Evolutionary conservation across 2,797 vertebrate species (phyloP).

Genomic region (Spea hammondii): DNA sequence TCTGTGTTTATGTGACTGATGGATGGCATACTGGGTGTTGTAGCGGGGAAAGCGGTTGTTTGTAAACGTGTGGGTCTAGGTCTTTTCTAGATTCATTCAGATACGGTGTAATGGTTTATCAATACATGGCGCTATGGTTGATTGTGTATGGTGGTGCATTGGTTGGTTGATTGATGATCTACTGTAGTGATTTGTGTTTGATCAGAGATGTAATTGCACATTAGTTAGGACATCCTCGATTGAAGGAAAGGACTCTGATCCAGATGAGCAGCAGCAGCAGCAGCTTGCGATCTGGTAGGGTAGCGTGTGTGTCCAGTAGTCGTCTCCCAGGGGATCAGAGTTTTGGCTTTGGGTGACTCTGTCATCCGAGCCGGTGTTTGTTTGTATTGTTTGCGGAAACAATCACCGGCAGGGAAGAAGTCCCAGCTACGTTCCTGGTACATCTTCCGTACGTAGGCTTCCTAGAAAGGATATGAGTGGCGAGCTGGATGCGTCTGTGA

Average conservation of each 20-base stretch:
- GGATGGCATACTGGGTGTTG: not conserved
- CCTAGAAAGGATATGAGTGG: no score
- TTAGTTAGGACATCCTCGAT: constrained; percentile 19
- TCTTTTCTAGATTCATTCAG: constrained; percentile 11
- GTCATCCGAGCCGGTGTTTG: constrained; percentile 86
- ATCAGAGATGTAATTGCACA: constrained; percentile 25
- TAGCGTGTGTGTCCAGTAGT: not conserved
- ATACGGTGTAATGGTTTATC: not conserved
- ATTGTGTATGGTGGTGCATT: no score
- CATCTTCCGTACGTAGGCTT: no score
- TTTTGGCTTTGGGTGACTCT: not conserved
- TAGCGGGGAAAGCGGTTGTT: no score
- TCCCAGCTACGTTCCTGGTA: no score
- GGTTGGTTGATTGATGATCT: no score
- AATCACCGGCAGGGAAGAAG: constrained; percentile 72
- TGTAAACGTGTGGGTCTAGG: constrained; percentile 16
- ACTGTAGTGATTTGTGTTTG: constrained; percentile 39
- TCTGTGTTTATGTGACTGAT: constrained; percentile 1
- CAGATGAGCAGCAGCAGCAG: constrained; percentile 13
- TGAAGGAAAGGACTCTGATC: constrained; percentile 2
- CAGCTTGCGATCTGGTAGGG: constrained; percentile 10
- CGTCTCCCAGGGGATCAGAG: not conserved
- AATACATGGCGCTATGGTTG: constrained; percentile 42
- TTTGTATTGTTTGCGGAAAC: constrained; percentile 97
- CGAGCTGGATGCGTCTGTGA: no score